Base-by-base conservation (phyloP, 2,888 invertebrate genomes). In the Stenodera caucasica region DNA sequence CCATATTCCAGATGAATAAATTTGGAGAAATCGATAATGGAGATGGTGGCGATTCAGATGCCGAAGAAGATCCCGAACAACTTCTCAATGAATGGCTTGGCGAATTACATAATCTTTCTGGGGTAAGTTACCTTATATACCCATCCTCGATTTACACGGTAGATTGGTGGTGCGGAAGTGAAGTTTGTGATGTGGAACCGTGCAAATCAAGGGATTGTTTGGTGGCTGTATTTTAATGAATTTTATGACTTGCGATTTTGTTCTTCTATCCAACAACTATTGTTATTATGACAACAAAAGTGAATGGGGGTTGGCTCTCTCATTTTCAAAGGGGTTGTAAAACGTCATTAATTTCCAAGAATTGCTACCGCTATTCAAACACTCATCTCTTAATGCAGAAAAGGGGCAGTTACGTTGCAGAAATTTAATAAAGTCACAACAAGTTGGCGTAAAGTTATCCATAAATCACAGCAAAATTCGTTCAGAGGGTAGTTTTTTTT, bases 41-140 rank as follows among this genome's bases (percentile, higher is more conserved):
- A 61, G 78, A 82, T 32, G 85, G 84, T 69, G 84, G 84, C 71
- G 86, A 87, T 78, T 85, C 86, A 74, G 85, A 86, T 78, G 83
- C 85, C 68, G 88, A 88, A 72, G 90, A 90, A 72, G 90, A 90
- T 81, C 90, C 90, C 18, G 90, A 90, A 76, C 88, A 89, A 70
- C 84, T 90, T 69, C 85, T 91, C 70, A 90, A 90, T 82, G 89
- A 89, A 75, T 90, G 90, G 90, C 84, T 91, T 11, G 90, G 90
- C 64, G 90, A 91, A 78, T 84, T 91, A 70, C 88, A 90, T 73
- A 88, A 84, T 67, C 84, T 91, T 58, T 88, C 90, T 53, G 88
- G 88, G 83, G 91, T 91, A 78, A 86, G 88, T 84, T 40, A 52
- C 26, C 23, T n/a, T n/a, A n/a, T n/a, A n/a, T n/a, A 51, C 51